Conservation (phyloP, 1,140 invertebrate genomes). For the Elymnias hypermnestra region DNA sequence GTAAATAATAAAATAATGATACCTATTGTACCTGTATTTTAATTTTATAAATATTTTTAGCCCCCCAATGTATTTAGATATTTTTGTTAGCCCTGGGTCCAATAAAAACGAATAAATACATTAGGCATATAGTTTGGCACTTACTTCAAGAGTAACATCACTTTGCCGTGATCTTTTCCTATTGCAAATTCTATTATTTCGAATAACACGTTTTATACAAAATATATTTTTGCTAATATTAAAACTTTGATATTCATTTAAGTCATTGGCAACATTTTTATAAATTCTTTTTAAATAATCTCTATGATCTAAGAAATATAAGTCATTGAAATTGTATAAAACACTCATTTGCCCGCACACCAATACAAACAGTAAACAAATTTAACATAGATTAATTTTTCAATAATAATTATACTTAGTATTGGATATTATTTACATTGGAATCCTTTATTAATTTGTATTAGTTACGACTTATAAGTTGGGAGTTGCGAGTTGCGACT, state of each 20-base stretch:
- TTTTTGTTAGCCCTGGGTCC: too few species aligned
- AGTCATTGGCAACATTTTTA: constrained; percentile 18
- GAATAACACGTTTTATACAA: constrained; percentile 29
- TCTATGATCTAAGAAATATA: constrained; percentile 38
- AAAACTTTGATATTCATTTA: constrained; percentile 9
- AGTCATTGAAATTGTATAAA: constrained; percentile 22
- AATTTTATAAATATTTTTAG: too few species aligned
- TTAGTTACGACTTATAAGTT: too few species aligned
- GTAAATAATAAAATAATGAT: too few species aligned
- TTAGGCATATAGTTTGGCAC: not conserved
- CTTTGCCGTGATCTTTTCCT: constrained; percentile 27
- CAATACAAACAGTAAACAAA: too few species aligned
- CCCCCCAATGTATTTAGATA: too few species aligned
- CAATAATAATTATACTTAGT: too few species aligned
- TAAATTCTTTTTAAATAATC: constrained; percentile 35
- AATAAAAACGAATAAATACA: too few species aligned
- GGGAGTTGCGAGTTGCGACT: too few species aligned
- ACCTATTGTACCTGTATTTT: too few species aligned
- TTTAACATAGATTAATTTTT: not conserved
- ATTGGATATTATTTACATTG: too few species aligned
- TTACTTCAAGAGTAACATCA: not conserved
- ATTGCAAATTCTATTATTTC: constrained; percentile 17
- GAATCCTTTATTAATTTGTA: too few species aligned
- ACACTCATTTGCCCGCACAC: constrained; percentile 40
- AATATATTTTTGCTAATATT: constrained; percentile 31